Percentiles rank a stretch among this genome's conserved stretches.
phyloP scores from a whole-genome alignment of 2,888 invertebrate genomes.

The Pterobdella sp. region DNA sequence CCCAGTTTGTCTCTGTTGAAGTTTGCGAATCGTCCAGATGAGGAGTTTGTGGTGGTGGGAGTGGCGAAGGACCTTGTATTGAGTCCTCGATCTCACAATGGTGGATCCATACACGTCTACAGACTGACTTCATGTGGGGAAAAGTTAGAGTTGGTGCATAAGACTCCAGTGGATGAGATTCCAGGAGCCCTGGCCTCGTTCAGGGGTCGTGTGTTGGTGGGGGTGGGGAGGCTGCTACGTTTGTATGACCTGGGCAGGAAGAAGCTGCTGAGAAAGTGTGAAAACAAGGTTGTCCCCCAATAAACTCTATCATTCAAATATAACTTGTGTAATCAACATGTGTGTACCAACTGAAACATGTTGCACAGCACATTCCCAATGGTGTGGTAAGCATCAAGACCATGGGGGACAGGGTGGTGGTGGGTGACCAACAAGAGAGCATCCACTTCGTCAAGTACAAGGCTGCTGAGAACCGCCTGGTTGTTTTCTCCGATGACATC shows the following conservation, averaged over 20 bases:
- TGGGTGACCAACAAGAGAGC: slow-evolving; percentile 84
- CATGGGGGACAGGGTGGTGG: slow-evolving; percentile 86
- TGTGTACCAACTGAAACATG: not conserved
- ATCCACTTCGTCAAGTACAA: slow-evolving; percentile 91
- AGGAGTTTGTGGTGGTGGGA: slow-evolving; percentile 70
- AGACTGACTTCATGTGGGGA: slow-evolving; percentile 64
- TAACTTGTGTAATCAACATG: not conserved
- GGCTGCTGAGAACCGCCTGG: slow-evolving; percentile 87
- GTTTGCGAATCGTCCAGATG: slow-evolving; percentile 63
- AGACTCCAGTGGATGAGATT: slow-evolving; percentile 84
- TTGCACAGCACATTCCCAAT: slow-evolving; percentile 79
- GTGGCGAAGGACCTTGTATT: slow-evolving; percentile 81
- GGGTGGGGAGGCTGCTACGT: slow-evolving; percentile 81
- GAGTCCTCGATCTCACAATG: slow-evolving; percentile 72
- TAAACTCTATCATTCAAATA: not conserved
- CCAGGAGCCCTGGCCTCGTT: slow-evolving; percentile 56
- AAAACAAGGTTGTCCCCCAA: slow-evolving; percentile 64
- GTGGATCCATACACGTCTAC: slow-evolving; percentile 81
- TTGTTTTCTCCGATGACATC: slow-evolving; percentile 96
- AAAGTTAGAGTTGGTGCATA: slow-evolving; percentile 80
- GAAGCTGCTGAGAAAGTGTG: slow-evolving; percentile 90
- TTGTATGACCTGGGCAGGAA: slow-evolving; percentile 94
- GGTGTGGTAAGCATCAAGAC: slow-evolving; percentile 85
- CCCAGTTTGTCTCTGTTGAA: slow-evolving; percentile 68
- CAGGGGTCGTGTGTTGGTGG: slow-evolving; percentile 81